These are phyloP conservation scores for Symphodus melops DNA, from an alignment of 2,113 vertebrate species.

Conservation along the genomic window DNA sequence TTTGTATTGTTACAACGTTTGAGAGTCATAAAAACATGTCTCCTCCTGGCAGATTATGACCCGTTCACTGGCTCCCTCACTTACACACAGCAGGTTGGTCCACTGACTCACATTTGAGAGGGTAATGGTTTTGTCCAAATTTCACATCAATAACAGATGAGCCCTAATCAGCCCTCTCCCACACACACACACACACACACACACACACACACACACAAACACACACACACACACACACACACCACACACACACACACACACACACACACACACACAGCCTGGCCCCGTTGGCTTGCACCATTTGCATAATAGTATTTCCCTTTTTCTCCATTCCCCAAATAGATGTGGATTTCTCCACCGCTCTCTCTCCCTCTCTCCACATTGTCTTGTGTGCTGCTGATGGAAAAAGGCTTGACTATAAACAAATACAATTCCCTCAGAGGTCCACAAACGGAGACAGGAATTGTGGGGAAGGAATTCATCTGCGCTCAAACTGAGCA, in stretches of 20 bases:
- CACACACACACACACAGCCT: constrained; percentile 84
- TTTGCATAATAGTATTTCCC: constrained; percentile 99
- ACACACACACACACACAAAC: constrained; percentile 20
- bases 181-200: too few relatives aligned
- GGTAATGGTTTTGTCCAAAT: constrained; percentile 93
- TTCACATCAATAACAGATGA: constrained; percentile 99
- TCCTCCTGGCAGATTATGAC: background rate
- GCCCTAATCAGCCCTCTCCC: constrained; percentile 87
- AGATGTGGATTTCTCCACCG: constrained; percentile 66
- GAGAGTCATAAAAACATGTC: background rate
- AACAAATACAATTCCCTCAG: constrained; percentile 77
- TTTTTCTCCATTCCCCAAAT: constrained; percentile 71
- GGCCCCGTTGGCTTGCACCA: constrained; percentile 90
- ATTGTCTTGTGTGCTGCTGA: constrained; percentile 72
- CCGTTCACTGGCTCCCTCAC: constrained; percentile 6
- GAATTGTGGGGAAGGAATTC: constrained; percentile 72
- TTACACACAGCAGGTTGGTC: constrained; percentile 45
- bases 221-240: constrained; percentile 81
- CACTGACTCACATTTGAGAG: constrained; percentile 75
- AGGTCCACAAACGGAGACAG: constrained; percentile 70
- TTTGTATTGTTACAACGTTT: background rate
- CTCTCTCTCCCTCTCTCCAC: constrained; percentile 44
- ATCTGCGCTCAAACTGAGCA: constrained; percentile 69
- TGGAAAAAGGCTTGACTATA: constrained; percentile 74
- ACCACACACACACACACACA: constrained; percentile 47